phyloP scores from a whole-genome alignment of 2,888 invertebrate species.

The Cerastis leucographa region DNA sequence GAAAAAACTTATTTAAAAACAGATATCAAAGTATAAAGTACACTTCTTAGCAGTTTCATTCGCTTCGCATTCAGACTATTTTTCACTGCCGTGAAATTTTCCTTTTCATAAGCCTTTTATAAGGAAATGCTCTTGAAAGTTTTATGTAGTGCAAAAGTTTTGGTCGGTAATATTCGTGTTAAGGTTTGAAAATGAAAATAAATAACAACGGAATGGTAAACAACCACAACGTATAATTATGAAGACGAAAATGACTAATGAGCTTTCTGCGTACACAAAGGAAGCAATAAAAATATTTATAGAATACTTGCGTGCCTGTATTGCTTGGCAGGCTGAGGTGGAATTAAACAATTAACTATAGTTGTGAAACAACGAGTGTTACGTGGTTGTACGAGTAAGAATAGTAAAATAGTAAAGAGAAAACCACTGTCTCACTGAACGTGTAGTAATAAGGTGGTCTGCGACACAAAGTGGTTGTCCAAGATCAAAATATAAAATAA shows the following conservation, averaged over 20 bases:
- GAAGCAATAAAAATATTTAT: constrained; percentile 73
- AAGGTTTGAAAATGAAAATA: constrained; percentile 15
- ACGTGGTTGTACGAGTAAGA: neutral
- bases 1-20: constrained; percentile 18
- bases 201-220: constrained; percentile 14
- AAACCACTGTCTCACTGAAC: neutral
- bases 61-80: constrained; percentile 45
- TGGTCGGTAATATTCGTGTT: constrained; percentile 1
- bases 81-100: constrained; percentile 43
- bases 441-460: neutral
- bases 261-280: constrained; percentile 68
- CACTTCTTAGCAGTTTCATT: constrained; percentile 33
- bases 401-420: neutral
- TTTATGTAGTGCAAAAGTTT: constrained; percentile 42
- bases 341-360: constrained; percentile 54
- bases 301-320: constrained; percentile 67
- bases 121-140: constrained; percentile 55
- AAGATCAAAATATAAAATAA: neutral
- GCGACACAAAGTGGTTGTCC: neutral
- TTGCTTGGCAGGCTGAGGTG: constrained; percentile 48
- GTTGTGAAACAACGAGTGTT: constrained; percentile 27
- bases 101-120: constrained; percentile 44
- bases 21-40: constrained; percentile 31
- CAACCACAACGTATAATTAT: constrained; percentile 60
- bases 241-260: constrained; percentile 71